Evolutionary conservation across 2,888 invertebrate genomes (phyloP), one percentile per base, ranked within the genome.

Genomic region (Mamestra brassicae): DNA sequence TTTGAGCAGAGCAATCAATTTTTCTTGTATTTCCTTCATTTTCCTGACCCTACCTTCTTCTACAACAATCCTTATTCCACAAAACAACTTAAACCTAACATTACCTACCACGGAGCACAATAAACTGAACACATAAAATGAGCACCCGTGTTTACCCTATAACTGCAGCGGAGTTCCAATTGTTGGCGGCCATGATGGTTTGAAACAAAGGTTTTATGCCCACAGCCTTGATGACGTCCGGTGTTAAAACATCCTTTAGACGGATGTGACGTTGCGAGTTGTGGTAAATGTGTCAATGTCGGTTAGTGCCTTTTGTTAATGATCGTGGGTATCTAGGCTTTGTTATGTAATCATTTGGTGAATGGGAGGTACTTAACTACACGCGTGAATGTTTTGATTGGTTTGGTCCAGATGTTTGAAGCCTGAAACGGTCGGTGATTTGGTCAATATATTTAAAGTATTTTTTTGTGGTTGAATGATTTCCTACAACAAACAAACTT

Each of bases 201-300:
- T 10, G 71, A 81, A 88, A 88, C 87, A 89, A 90, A 87, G 85
- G 87, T 80, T 88, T 86, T 83, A 85, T 79, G 80, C 75, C 77
- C 74, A 76, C 73, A 86, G 79, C 87, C 87, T 89, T 87, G 89
- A 87, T 88, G 82, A 83, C 81, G 76, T 86, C 88, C 87, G 86
- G 84, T 80, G 85, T 86, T 88, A 88, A 85, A 87, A 86, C 81
- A 86, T 88, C 86, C 88, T 81, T 69, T 76, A 62, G 80, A 80
- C 80, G 79, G 80, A 78, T 76, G 63, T 79, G 73, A 80, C 78
- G 78, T 42, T 75, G 74, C 62, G 50, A 57, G 57, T 83, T 70
- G 62, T 66, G 36, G 63, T 72, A 82, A 72, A 67, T 83, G 69
- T 83, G 81, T 83, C 81, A 82, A 82, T 84, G 81, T 50, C 80